phyloP scores from a whole-genome alignment of 2,888 invertebrate genomes.

The Hanleya hanleyi region DNA sequence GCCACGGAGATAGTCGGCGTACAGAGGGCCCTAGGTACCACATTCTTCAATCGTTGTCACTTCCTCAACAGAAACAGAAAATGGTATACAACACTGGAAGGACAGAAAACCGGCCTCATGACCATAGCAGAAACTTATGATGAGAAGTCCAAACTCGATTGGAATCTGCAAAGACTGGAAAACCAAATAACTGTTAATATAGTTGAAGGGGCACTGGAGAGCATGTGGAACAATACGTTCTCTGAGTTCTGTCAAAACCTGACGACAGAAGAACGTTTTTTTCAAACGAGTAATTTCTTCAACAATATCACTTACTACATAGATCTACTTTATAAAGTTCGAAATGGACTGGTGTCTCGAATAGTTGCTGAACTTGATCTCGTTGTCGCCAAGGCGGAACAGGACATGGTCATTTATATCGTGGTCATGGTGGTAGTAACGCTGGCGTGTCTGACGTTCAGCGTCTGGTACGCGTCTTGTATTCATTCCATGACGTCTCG shows the following conservation, averaged over 20 bases:
- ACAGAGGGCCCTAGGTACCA: constrained; percentile 4
- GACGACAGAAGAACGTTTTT: neutral
- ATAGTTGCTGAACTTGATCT: neutral
- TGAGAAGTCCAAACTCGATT: too few relatives aligned
- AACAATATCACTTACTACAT: neutral
- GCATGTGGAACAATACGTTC: neutral
- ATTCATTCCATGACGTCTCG: constrained; percentile 9
- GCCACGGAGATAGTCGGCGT: neutral
- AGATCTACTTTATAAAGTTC: neutral
- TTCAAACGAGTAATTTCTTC: neutral
- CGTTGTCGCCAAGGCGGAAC: neutral
- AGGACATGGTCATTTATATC: neutral
- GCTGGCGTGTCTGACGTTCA: constrained; percentile 8
- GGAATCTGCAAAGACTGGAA: too few relatives aligned
- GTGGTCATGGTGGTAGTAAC: constrained; percentile 12
- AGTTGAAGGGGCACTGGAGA: too few relatives aligned
- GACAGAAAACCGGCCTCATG: neutral
- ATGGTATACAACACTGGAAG: neutral
- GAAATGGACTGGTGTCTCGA: neutral
- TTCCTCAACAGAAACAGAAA: neutral
- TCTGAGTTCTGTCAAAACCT: neutral
- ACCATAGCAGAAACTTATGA: neutral
- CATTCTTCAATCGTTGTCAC: neutral
- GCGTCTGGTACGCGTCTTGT: constrained; percentile 18
- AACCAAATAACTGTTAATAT: too few relatives aligned